Percentiles rank a stretch among this genome's conserved stretches.
Conservation (phyloP, 1,140 invertebrate species). For the Ceratina calcarata region DNA sequence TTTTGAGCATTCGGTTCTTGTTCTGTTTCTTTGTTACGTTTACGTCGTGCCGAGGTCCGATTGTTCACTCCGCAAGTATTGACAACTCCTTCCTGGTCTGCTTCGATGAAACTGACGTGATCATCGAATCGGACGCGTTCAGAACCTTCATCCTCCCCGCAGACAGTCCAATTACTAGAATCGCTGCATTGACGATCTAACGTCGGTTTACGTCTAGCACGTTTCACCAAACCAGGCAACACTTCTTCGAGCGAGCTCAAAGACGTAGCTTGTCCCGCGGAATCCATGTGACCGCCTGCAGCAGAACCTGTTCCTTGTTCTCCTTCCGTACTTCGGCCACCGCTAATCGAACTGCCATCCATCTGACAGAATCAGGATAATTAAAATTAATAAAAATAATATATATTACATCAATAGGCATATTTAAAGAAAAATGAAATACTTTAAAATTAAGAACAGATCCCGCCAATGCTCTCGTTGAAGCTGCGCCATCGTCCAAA, state of each 20-base stretch:
- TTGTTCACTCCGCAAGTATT: slow-evolving; percentile 49
- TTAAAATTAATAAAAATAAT: neutral
- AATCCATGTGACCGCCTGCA: slow-evolving; percentile 70
- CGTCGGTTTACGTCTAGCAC: slow-evolving; percentile 73
- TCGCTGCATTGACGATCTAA: slow-evolving; percentile 76
- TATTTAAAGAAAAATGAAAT: neutral
- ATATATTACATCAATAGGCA: neutral
- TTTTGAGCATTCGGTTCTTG: slow-evolving; percentile 67
- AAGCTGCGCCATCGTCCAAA: slow-evolving; percentile 85
- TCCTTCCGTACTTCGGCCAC: slow-evolving; percentile 69
- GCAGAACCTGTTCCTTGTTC: slow-evolving; percentile 70
- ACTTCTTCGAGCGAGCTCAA: slow-evolving; percentile 81
- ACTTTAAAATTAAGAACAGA: slow-evolving; percentile 87
- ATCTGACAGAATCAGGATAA: slow-evolving; percentile 63
- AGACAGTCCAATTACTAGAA: slow-evolving; percentile 75
- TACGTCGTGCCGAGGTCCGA: slow-evolving; percentile 64
- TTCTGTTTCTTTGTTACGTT: slow-evolving; percentile 75
- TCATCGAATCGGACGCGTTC: slow-evolving; percentile 83
- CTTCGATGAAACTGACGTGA: slow-evolving; percentile 80
- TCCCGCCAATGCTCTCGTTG: slow-evolving; percentile 88
- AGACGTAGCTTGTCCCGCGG: slow-evolving; percentile 77
- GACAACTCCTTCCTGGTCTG: slow-evolving; percentile 67
- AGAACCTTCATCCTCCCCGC: slow-evolving; percentile 82
- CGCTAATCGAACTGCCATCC: slow-evolving; percentile 70
- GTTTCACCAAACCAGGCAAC: slow-evolving; percentile 75